Conservation (phyloP, 2,797 vertebrate species). For the Euthynnus affinis region DNA sequence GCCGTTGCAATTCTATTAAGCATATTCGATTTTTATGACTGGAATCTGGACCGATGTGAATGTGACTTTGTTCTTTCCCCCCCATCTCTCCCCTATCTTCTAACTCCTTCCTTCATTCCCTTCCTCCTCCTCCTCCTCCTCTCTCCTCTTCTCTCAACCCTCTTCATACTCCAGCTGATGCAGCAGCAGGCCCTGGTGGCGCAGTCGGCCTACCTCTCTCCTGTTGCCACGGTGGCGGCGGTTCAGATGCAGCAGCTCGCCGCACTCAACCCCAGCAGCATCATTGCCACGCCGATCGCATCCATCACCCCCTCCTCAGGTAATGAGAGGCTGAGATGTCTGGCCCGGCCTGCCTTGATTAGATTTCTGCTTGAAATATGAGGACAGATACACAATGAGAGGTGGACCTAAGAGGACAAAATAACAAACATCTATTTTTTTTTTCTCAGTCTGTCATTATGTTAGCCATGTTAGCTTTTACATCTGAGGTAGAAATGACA, state of each 20-base stretch:
- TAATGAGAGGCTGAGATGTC: slow-evolving; percentile 75
- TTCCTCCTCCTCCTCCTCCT: too few relatives aligned
- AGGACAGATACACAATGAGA: slow-evolving; percentile 63
- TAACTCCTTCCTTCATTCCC: neutral
- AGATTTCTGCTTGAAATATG: slow-evolving; percentile 78
- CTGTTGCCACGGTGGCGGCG: slow-evolving; percentile 94
- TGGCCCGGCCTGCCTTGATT: slow-evolving; percentile 67
- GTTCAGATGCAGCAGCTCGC: slow-evolving; percentile 97
- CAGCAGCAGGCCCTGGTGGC: slow-evolving; percentile 97
- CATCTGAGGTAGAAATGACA: slow-evolving; percentile 7
- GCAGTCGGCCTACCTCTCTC: slow-evolving; percentile 96
- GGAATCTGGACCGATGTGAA: neutral
- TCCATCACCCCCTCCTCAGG: slow-evolving; percentile 89
- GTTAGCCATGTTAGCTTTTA: slow-evolving; percentile 26
- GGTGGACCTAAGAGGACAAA: slow-evolving; percentile 56
- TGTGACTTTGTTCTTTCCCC: too few relatives aligned
- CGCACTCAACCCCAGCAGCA: slow-evolving; percentile 93
- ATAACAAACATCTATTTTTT: slow-evolving; percentile 60
- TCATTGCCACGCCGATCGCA: slow-evolving; percentile 93
- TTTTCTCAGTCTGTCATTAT: slow-evolving; percentile 22
- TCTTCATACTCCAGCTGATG: slow-evolving; percentile 86
- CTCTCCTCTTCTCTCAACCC: neutral
- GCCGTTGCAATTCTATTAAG: slow-evolving; percentile 29
- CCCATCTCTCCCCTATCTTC: neutral
- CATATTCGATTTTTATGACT: slow-evolving; percentile 25